phyloP scores from a whole-genome alignment of 2,888 invertebrate genomes.

The Drosophila parthenogenetica region DNA sequence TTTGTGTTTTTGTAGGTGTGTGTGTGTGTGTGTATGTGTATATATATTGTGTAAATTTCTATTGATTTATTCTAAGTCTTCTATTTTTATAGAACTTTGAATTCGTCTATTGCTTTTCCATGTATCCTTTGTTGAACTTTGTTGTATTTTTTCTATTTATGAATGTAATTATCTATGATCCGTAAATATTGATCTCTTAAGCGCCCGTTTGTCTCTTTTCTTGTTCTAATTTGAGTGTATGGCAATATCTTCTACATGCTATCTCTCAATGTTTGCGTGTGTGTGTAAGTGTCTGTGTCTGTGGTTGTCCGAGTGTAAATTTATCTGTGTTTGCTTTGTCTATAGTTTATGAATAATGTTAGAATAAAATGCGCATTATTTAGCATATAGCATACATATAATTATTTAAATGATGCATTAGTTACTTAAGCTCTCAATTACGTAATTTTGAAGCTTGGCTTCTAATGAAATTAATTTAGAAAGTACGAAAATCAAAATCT shows the following conservation, averaged over 20 bases:
- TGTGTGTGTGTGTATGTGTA: background rate
- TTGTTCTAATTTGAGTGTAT: constrained; percentile 63
- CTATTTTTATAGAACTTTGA: constrained; percentile 22
- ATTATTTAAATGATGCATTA: constrained; percentile 43
- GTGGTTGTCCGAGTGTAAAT: background rate
- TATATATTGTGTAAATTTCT: constrained; percentile 14
- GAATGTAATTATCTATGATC: constrained; percentile 40
- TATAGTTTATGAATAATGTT: constrained; percentile 38
- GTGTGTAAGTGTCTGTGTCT: constrained; percentile 26
- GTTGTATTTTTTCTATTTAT: constrained; percentile 6
- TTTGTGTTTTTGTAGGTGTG: constrained; percentile 21
- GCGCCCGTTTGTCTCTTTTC: constrained; percentile 28
- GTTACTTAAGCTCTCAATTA: constrained; percentile 73
- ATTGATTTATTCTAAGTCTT: constrained; percentile 26
- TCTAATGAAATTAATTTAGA: constrained; percentile 70
- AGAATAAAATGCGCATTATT: constrained; percentile 48
- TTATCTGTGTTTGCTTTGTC: constrained; percentile 30
- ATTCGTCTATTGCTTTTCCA: constrained; percentile 62
- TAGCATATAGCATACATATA: constrained; percentile 32
- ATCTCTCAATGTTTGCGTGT: constrained; percentile 18
- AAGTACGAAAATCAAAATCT: constrained; percentile 31
- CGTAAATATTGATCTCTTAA: constrained; percentile 33
- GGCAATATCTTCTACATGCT: constrained; percentile 43
- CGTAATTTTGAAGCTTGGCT: constrained; percentile 72
- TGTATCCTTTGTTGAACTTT: constrained; percentile 19